These are phyloP conservation scores for Spodoptera frugiperda DNA, from an alignment of 1,140 invertebrate genomes.

Conservation along the genomic window DNA sequence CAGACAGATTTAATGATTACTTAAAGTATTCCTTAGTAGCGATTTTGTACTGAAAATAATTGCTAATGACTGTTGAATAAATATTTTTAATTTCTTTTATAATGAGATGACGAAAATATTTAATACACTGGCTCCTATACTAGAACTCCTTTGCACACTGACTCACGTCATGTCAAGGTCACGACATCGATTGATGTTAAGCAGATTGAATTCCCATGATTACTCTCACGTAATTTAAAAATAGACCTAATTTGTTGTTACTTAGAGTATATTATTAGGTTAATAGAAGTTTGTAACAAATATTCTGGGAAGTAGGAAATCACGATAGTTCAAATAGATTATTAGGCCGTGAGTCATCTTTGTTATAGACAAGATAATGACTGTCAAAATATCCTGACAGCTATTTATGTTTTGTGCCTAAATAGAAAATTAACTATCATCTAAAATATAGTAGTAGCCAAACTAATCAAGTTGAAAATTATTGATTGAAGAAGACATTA, in stretches of 20 bases:
- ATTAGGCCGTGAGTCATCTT: too few relatives aligned
- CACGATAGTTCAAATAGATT: not conserved
- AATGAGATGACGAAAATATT: not conserved
- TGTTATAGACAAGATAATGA: too few relatives aligned
- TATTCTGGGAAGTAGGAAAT: not conserved
- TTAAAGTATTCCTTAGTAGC: too few relatives aligned
- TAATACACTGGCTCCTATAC: conserved; percentile 47
- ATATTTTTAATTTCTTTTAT: not conserved
- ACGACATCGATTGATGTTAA: conserved; percentile 58
- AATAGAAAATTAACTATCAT: too few relatives aligned
- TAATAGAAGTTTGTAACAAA: not conserved
- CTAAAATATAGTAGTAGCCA: too few relatives aligned
- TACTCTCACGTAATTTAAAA: conserved; percentile 21
- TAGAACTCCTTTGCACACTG: conserved; percentile 53
- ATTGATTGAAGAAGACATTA: too few relatives aligned
- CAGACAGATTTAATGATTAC: too few relatives aligned
- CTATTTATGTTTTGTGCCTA: too few relatives aligned
- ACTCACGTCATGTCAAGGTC: conserved; percentile 64
- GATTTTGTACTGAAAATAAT: too few relatives aligned
- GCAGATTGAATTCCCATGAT: conserved; percentile 41
- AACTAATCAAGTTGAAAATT: too few relatives aligned
- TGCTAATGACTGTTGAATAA: not conserved
- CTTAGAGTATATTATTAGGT: not conserved
- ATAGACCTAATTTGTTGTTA: not conserved
- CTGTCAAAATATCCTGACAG: too few relatives aligned